Percentiles rank a stretch among this genome's conserved stretches.
Evolutionary conservation across 2,797 vertebrate genomes (phyloP).

Genomic region (Octomys mimax): DNA sequence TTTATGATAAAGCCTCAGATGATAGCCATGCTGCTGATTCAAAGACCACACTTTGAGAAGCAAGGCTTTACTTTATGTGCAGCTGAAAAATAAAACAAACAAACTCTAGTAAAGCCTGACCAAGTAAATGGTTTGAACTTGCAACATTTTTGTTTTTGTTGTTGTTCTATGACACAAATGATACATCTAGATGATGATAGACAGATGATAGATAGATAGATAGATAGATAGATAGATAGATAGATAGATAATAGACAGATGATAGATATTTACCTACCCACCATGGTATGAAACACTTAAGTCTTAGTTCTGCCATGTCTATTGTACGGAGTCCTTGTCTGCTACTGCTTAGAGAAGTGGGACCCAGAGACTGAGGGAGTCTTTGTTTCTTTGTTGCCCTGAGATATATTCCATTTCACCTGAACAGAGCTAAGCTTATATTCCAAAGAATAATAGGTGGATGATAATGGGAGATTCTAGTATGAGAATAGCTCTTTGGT

Average conservation of each 20-base stretch:
- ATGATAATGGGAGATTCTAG: constrained; percentile 57
- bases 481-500: constrained; percentile 40
- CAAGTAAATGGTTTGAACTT: constrained; percentile 57
- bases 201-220: not conserved
- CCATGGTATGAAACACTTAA: not conserved
- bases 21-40: not conserved
- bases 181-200: not conserved
- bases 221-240: not conserved
- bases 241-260: not conserved
- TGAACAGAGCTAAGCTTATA: constrained; percentile 41
- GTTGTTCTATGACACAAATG: not conserved
- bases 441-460: constrained; percentile 18
- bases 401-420: constrained; percentile 47
- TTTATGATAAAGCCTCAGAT: not conserved
- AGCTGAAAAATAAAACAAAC: not conserved
- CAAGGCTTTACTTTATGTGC: not conserved
- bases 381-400: constrained; percentile 50
- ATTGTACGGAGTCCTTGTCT: not conserved
- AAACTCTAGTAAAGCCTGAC: not conserved
- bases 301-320: not conserved
- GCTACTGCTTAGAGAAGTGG: not conserved
- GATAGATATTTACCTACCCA: not conserved
- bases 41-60: not conserved
- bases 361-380: constrained; percentile 3
- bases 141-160: not conserved